phyloP scores from a whole-genome alignment of 1,140 invertebrate species.

The Asbolus verrucosus region DNA sequence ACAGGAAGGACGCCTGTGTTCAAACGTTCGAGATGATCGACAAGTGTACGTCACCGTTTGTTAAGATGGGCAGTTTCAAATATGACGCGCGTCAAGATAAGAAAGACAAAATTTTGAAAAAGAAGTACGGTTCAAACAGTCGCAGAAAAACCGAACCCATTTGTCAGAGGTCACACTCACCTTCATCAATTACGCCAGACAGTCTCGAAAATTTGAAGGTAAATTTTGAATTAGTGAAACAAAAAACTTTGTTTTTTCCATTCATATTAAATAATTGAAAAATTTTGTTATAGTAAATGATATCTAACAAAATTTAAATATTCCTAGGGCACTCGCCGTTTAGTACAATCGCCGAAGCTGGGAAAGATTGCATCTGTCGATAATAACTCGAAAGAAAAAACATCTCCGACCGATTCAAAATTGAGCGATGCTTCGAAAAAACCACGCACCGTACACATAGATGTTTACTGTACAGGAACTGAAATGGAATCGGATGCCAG shows the following conservation, averaged over 20 bases:
- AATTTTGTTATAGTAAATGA: no score
- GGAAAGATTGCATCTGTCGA: slow-evolving; percentile 9
- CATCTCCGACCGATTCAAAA: slow-evolving; percentile 52
- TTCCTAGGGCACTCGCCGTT: slow-evolving; percentile 27
- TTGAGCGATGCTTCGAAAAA: slow-evolving; percentile 67
- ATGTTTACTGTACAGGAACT: slow-evolving; percentile 81
- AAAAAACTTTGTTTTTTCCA: no score
- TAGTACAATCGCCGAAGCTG: slow-evolving; percentile 40
- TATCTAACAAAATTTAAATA: slow-evolving; percentile 7
- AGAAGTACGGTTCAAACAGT: slow-evolving; percentile 45
- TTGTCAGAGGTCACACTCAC: slow-evolving; percentile 51
- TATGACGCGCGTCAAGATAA: slow-evolving; percentile 17
- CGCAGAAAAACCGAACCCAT: slow-evolving; percentile 55
- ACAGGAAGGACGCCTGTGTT: slow-evolving; percentile 67
- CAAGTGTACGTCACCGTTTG: slow-evolving; percentile 62
- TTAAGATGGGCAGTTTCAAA: slow-evolving; percentile 47
- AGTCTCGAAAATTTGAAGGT: slow-evolving; percentile 56
- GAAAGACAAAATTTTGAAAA: slow-evolving; percentile 26
- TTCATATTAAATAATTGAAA: no score
- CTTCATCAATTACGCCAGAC: slow-evolving; percentile 58
- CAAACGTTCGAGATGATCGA: slow-evolving; percentile 69
- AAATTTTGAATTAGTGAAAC: slow-evolving; percentile 23
- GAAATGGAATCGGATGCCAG: slow-evolving; percentile 70
- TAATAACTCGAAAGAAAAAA: slow-evolving; percentile 39
- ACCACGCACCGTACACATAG: slow-evolving; percentile 80